These are phyloP conservation scores for Mechanitis mazaeus DNA, from an alignment of 2,888 invertebrate species.

Conservation along the genomic window DNA sequence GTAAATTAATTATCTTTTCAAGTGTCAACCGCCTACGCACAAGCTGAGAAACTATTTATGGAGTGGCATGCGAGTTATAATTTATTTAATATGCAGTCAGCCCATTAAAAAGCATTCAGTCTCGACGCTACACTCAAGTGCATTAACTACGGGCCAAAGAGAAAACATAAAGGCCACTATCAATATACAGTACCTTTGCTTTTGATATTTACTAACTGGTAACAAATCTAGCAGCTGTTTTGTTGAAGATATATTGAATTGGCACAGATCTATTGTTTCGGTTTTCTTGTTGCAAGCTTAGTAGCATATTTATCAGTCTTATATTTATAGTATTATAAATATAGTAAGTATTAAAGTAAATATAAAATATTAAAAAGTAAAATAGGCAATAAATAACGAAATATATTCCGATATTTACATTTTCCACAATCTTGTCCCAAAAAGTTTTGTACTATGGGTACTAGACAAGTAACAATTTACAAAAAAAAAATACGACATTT, in stretches of 20 bases:
- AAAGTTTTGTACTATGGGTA: too few species aligned
- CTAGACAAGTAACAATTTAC: too few species aligned
- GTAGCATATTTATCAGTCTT: background rate
- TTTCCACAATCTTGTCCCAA: too few species aligned
- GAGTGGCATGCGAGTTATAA: slow-evolving; percentile 40
- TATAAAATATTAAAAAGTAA: too few species aligned
- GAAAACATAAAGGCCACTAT: slow-evolving; percentile 22
- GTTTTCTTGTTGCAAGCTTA: background rate
- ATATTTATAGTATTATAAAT: too few species aligned
- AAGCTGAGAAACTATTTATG: slow-evolving; percentile 38
- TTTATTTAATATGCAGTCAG: slow-evolving; percentile 51
- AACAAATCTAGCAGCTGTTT: slow-evolving; percentile 1
- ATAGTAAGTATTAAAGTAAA: too few species aligned
- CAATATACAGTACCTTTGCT: slow-evolving; percentile 22
- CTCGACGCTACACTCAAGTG: slow-evolving; percentile 45
- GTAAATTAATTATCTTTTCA: slow-evolving; percentile 39
- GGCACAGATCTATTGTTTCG: background rate
- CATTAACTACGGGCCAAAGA: slow-evolving; percentile 38
- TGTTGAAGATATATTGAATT: background rate
- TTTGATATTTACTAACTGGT: slow-evolving; percentile 11
- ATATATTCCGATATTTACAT: too few species aligned
- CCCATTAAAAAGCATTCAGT: slow-evolving; percentile 68
- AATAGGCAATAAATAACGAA: too few species aligned
- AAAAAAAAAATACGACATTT: too few species aligned
- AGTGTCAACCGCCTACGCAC: slow-evolving; percentile 37